Evolutionary conservation across 2,113 vertebrate genomes (phyloP), one percentile per base, ranked within the genome.

Genomic region (Probosciger aterrimus): DNA sequence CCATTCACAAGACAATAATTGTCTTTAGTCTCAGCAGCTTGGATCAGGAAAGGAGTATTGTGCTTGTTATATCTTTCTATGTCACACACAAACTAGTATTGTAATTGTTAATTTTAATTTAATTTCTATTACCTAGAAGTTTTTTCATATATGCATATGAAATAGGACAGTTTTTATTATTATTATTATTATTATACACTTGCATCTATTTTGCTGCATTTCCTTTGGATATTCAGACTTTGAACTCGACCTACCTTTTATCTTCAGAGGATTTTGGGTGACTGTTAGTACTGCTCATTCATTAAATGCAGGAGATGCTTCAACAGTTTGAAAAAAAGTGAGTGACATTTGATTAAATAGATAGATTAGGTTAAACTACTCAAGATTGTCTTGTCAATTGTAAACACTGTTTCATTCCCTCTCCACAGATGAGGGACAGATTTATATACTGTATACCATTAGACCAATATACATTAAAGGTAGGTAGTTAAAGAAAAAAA

Each of bases 391-490:
- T 11, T 16, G 64, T 94, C 92, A 93, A 18, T 87, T 96, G 75
- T 85, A 97, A 97, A 92, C 18, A 57, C 69, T 77, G 27, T 76
- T 94, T 95, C 76, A 35, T 65, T 96, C 62, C 15, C 20, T 90
- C 22, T 71, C 53, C 64, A 37, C 49, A 82, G 71, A 74, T 47
- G 59, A 95, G 67, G 79, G 83, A 91, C 50, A 96, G 92, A 95
- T 96, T 97, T 97, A 95, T 94, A 33, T 86, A 86, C 69, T 90
- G n/a, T 90, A 93, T 92, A 49, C 33, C 35, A 28, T 79, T 41
- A 86, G 76, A 97, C 97, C 96, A 95, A 98, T 97, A 88, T 79
- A 9, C 59, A 91, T 90, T 95, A 95, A 93, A 96, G 91, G 73
- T 35, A 85, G 64, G 55, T 28, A 71, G 49, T 96, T 78, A 86